Evolutionary conservation across 1,140 invertebrate genomes (phyloP), one percentile per base, ranked within the genome.

Genomic region (Glossosoma conforme): DNA sequence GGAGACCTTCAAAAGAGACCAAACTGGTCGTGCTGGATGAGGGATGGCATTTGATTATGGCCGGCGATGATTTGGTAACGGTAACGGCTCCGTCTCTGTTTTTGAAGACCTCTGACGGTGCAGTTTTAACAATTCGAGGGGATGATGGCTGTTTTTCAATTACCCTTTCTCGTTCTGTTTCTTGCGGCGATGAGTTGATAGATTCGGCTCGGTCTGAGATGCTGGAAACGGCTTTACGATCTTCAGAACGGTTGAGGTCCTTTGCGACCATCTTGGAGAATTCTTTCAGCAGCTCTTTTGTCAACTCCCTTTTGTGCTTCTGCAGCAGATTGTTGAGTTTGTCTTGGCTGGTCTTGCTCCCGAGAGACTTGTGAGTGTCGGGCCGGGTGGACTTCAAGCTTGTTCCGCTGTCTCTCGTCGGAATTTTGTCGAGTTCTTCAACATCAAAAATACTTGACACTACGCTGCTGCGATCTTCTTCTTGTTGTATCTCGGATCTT

Each of bases 371-470:
- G 18, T 22, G 8, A 15, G 19, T 1, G 4, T 14, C 19, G 22
- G 25, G 8, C 38, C 19, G 8, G 32, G 35, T 32, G 19, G 47
- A 44, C 21, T 20, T n/a, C 8, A 47, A 24, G 13, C 25, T 46
- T 11, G 25, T 33, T 3, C 47, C 43, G 61, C 48, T 51, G 15
- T 66, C 15, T 60, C 50, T 28, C 67, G 69, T 56, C 61, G 61
- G 14, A 59, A 59, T 41, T 60, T 60, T 6, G 64, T 63, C 21
- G 64, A 69, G 47, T 49, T 66, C 21, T 61, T 62, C 44, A 42
- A n/a, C 22, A 13, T 21, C 2, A 2, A 11, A 8, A 3, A 8
- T 18, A 43, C 17, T 10, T 15, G 47, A 33, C 14, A 18, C 38
- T 4, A 40, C 46, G 15, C 36, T 25, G 36, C 38, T 38, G 25